Conservation (phyloP, 2,113 vertebrate species). For the Oenanthe oenanthe region DNA sequence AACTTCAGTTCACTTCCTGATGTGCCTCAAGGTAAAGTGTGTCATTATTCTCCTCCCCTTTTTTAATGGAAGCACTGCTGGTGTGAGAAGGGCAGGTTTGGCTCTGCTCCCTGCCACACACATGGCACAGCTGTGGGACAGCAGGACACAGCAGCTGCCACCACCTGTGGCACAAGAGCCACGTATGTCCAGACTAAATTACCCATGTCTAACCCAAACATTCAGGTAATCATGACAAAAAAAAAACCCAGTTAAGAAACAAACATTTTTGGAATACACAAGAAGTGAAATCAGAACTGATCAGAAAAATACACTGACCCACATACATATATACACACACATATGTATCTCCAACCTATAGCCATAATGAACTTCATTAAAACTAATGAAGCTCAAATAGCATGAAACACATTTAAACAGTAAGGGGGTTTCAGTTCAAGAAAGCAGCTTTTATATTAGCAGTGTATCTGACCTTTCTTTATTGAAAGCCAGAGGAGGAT, state of each 20-base stretch:
- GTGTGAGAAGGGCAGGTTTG: not conserved
- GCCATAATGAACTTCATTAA: not conserved
- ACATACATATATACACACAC: fast-evolving
- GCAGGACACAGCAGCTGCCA: not conserved
- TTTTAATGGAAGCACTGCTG: fast-evolving
- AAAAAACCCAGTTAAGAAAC: not conserved
- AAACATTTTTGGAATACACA: not conserved
- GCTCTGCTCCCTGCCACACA: not conserved
- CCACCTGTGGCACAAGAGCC: not conserved
- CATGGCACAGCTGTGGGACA: not conserved
- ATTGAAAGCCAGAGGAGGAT: not conserved
- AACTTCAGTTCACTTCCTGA: not conserved
- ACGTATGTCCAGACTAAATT: fast-evolving
- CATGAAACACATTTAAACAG: not conserved
- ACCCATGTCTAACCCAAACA: not conserved
- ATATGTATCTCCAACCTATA: not conserved
- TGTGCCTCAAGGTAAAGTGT: not conserved
- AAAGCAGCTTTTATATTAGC: not conserved
- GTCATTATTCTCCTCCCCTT: not conserved
- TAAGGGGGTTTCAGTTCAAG: not conserved
- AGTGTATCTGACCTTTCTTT: not conserved
- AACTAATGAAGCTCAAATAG: not conserved
- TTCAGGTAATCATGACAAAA: not conserved
- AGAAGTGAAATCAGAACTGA: not conserved
- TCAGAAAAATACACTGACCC: not conserved